Evolutionary conservation across 2,113 vertebrate species (phyloP).

Genomic region (Panthera leo): DNA sequence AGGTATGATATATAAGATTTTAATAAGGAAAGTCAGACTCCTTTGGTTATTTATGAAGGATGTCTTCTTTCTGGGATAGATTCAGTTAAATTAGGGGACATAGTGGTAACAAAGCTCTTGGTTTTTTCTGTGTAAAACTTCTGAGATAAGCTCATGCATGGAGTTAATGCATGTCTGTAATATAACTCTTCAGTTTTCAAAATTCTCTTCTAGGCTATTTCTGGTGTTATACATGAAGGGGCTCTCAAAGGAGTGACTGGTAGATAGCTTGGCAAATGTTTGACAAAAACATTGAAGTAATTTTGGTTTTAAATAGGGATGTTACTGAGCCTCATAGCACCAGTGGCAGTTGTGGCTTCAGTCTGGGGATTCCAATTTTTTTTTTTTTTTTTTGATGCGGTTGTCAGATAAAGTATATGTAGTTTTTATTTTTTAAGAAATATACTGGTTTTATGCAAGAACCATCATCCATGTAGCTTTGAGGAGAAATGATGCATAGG

Average conservation of each 20-base stretch:
- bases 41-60: background rate
- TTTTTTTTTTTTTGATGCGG: background rate
- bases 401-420: background rate
- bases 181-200: background rate
- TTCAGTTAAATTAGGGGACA: background rate
- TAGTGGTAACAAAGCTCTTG: background rate
- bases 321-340: background rate
- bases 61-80: background rate
- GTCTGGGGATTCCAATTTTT: background rate
- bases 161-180: background rate
- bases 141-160: background rate
- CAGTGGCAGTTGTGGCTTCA: background rate
- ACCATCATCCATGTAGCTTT: background rate
- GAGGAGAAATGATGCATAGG: background rate
- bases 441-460: background rate
- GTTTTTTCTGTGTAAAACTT: background rate
- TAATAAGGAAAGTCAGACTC: background rate
- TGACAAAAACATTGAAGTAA: background rate
- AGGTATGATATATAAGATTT: background rate
- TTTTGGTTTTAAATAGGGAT: slow-evolving; percentile 5
- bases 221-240: background rate
- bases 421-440: background rate
- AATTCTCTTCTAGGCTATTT: background rate
- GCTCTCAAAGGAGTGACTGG: background rate
- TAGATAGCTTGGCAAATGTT: background rate